Percentiles rank a stretch among this genome's conserved stretches.
Evolutionary conservation across 2,888 invertebrate species (phyloP).

Genomic region (Tridacna gigas): DNA sequence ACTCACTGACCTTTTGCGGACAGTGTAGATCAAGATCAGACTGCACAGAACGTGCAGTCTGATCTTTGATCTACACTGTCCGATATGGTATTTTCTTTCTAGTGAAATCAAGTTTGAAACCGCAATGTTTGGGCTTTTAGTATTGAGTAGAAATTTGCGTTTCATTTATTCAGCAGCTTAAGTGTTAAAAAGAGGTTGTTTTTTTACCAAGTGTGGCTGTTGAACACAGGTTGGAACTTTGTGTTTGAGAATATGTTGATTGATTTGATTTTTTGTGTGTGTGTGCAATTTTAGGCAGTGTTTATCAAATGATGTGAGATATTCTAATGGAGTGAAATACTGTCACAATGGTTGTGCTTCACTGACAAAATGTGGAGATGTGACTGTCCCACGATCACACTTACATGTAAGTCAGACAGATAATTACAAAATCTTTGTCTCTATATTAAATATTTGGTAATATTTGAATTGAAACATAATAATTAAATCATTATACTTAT

Average conservation of each 20-base stretch:
- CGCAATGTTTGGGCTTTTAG: no score
- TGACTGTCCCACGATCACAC: conserved; percentile 95
- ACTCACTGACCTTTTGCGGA: no score
- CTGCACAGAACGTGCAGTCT: no score
- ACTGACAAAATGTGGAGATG: conserved; percentile 97
- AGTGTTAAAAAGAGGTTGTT: background rate
- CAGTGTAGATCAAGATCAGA: no score
- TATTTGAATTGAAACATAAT: no score
- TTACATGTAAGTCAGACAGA: conserved; percentile 90
- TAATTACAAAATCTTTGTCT: no score
- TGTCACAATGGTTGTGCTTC: conserved; percentile 89
- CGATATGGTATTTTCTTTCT: no score
- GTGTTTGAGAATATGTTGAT: background rate
- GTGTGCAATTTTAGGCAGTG: conserved; percentile 73
- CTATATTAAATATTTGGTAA: no score
- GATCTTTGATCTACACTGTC: no score
- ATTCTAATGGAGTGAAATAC: conserved; percentile 92
- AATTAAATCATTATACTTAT: no score
- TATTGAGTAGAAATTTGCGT: no score
- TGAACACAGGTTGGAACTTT: background rate
- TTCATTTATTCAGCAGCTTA: background rate
- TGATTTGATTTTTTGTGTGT: background rate
- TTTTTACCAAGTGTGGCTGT: background rate
- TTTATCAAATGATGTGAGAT: conserved; percentile 87
- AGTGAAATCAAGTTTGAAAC: no score